Percentiles rank a stretch among this genome's conserved stretches.
These are phyloP conservation scores for Gracilinanus agilis DNA, from an alignment of 2,113 vertebrate genomes.

Conservation along the genomic window DNA sequence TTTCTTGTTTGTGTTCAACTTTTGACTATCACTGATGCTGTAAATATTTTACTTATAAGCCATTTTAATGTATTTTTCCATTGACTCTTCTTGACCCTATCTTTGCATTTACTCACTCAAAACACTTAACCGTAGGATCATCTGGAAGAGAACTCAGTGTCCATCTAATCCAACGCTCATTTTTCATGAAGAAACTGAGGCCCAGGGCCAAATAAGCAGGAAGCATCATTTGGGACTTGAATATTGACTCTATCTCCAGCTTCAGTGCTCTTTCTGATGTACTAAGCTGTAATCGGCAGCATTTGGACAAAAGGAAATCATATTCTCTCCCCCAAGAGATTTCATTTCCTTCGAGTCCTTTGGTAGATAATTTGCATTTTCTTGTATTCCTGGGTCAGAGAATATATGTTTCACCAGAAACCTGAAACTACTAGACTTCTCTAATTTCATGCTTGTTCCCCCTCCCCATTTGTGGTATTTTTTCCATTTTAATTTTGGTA, in stretches of 20 bases:
- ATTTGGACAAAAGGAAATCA: not conserved
- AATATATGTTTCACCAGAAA: not conserved
- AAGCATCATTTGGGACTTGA: not conserved
- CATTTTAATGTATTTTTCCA: no score
- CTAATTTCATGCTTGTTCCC: conserved; percentile 50
- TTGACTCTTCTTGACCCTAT: no score
- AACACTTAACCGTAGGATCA: no score
- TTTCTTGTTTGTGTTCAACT: no score
- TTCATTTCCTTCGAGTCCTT: not conserved
- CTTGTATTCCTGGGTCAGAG: not conserved
- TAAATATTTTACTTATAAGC: no score
- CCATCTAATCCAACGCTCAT: not conserved
- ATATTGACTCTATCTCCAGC: not conserved
- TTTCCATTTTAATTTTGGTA: conserved; percentile 45
- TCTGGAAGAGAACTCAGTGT: not conserved
- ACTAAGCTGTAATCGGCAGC: not conserved
- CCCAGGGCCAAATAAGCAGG: not conserved
- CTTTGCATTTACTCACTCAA: not conserved
- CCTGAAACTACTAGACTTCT: not conserved
- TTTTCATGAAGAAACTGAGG: not conserved
- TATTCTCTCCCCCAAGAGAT: not conserved
- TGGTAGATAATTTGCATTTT: not conserved
- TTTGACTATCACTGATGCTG: no score
- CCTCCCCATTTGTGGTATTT: conserved; percentile 18
- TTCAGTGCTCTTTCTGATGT: not conserved